Evolutionary conservation across 2,797 vertebrate genomes (phyloP).

Genomic region (Trachops cirrhosus): DNA sequence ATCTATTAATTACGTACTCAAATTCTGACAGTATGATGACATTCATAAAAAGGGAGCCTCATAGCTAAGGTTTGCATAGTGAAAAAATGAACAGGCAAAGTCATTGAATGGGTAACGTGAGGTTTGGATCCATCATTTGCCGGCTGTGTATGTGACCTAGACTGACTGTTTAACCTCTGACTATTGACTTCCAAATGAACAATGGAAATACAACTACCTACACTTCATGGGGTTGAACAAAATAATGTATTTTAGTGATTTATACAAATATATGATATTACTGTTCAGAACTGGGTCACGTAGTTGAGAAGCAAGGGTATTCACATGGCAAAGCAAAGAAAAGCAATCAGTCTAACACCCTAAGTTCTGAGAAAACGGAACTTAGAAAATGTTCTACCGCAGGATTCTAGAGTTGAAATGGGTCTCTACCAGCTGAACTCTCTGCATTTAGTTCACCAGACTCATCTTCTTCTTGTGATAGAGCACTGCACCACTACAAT

Average conservation of each 20-base stretch:
- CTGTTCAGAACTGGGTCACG: constrained; percentile 4
- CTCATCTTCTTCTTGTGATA: constrained; percentile 13
- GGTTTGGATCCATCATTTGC: background rate
- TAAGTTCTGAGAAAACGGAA: constrained; percentile 57
- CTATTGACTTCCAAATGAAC: background rate
- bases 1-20: background rate
- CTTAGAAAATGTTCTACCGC: background rate
- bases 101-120: background rate
- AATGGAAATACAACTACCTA: constrained; percentile 6
- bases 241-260: constrained; percentile 32
- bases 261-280: background rate
- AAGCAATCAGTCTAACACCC: background rate
- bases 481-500: background rate
- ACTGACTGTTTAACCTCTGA: background rate
- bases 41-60: background rate
- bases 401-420: constrained; percentile 1
- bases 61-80: background rate
- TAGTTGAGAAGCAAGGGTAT: constrained; percentile 12
- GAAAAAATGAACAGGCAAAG: background rate
- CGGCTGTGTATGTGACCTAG: background rate
- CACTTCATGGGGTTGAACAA: background rate
- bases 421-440: background rate
- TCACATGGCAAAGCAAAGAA: background rate
- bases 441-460: constrained; percentile 17
- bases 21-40: background rate